Evolutionary conservation across 2,113 vertebrate genomes (phyloP), one percentile per base, ranked within the genome.

Genomic region (Mandrillus leucophaeus): DNA sequence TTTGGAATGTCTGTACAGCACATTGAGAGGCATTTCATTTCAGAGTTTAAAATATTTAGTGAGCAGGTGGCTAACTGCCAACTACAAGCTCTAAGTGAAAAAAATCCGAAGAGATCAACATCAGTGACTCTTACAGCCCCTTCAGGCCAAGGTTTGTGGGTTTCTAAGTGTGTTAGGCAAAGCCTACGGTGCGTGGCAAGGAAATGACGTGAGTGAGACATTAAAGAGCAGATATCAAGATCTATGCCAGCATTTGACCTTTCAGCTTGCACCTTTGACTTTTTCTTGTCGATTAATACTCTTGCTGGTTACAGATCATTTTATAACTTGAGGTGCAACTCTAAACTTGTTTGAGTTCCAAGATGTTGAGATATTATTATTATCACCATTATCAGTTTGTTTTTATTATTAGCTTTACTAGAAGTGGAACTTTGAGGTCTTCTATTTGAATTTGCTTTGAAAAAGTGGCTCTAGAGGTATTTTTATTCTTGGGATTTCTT

Each of bases 21-120:
- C 85, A 93, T 92, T 97, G 95, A 98, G 76, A 98, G 48, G 20
- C 57, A 97, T 98, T 98, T 98, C 13, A 92, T 98, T 98, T 96
- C 59, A 95, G 87, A 73, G 88, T 85, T 97, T 98, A 97, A 98
- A 98, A 98, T 98, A 98, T 98, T 98, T 97, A 98, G 96, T 89
- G 92, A 96, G 92, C 90, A 95, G 93, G 96, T 98, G 95, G 96
- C 97, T 98, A 96, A 96, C 79, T 98, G 85, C 95, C 95, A 98
- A 95, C 66, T 93, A 96, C 72, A 97, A 94, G 22, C 93, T 98
- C 89, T 96, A 95, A 90, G 59, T 97, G 64, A 61, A 80, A 97
- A 96, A 92, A 18, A 25, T 92, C 52, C 12, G 78, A 64, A 79
- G 61, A 96, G 52, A 80, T 76, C 55, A 59, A n/a, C 73, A 55